These are phyloP conservation scores for Chalcosyrphus nemorum DNA, from an alignment of 2,888 invertebrate species.

Conservation along the genomic window DNA sequence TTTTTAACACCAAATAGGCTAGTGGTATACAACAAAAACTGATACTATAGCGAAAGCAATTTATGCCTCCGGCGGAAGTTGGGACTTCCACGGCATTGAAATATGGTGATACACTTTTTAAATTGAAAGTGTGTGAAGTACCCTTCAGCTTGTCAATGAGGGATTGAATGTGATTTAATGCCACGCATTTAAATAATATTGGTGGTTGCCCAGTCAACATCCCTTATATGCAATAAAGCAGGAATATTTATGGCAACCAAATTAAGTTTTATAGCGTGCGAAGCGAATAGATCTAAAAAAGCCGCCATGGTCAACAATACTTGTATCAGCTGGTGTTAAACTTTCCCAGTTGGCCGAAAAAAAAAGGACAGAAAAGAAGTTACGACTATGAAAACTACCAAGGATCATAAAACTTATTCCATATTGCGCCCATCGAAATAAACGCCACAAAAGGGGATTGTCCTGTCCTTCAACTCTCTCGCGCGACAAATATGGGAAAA, in stretches of 20 bases:
- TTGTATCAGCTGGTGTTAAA: background rate
- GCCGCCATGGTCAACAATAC: background rate
- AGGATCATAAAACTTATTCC: slow-evolving; percentile 18
- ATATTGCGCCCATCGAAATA: background rate
- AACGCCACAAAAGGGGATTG: slow-evolving; percentile 34
- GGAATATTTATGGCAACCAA: background rate
- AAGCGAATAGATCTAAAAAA: background rate
- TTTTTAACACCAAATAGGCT: too few species aligned
- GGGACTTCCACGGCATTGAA: background rate
- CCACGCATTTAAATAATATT: background rate
- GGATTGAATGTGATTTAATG: background rate
- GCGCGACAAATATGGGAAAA: slow-evolving; percentile 15
- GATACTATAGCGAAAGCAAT: too few species aligned
- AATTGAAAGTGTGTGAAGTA: background rate
- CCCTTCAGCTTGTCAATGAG: too few species aligned
- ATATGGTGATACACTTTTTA: background rate
- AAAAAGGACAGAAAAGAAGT: too few species aligned
- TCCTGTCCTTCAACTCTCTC: slow-evolving; percentile 14
- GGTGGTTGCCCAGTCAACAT: background rate
- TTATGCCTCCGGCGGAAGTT: background rate
- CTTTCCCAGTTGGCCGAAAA: background rate
- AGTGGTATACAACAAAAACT: background rate
- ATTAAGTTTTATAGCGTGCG: background rate
- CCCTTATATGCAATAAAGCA: background rate
- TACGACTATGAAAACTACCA: slow-evolving; percentile 5